These are phyloP conservation scores for Astropecten irregularis DNA, from an alignment of 53 echinoderm and acorn worm genomes.

Conservation along the genomic window DNA sequence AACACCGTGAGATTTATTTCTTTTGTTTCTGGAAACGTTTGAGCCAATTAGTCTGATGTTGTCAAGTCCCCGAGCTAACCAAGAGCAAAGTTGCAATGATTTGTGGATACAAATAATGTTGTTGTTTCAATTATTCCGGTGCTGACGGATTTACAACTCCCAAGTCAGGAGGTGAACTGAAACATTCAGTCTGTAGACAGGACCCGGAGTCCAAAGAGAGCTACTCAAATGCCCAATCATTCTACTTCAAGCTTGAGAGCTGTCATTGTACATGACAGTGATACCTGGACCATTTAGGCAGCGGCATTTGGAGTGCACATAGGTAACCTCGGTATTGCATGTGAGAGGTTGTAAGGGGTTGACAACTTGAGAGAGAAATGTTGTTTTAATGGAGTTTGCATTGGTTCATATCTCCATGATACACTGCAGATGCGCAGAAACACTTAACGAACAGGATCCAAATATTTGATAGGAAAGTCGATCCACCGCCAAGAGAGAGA, in stretches of 20 bases:
- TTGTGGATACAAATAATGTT: background rate
- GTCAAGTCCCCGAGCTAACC: too few species aligned
- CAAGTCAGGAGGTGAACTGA: slow-evolving; percentile 25
- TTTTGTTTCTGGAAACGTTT: background rate
- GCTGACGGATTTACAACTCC: slow-evolving; percentile 29
- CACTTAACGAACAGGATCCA: too few species aligned
- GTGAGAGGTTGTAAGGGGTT: background rate
- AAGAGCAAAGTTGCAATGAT: background rate
- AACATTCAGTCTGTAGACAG: too few species aligned
- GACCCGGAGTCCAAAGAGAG: too few species aligned
- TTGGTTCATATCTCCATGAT: slow-evolving; percentile 15
- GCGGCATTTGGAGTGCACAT: slow-evolving; percentile 24
- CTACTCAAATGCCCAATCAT: background rate
- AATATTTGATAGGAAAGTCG: too few species aligned
- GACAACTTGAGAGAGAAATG: background rate
- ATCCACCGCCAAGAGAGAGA: too few species aligned
- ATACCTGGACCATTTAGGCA: slow-evolving; percentile 1
- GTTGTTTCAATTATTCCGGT: slow-evolving; percentile 20
- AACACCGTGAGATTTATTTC: too few species aligned
- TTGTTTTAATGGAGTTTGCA: background rate
- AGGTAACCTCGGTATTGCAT: background rate
- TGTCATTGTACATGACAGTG: slow-evolving; percentile 19
- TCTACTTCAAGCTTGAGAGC: slow-evolving; percentile 15
- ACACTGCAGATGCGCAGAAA: too few species aligned
- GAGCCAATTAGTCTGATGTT: slow-evolving; percentile 26